Evolutionary conservation across 2,888 invertebrate species (phyloP).

Genomic region (Diarsia dahlii): DNA sequence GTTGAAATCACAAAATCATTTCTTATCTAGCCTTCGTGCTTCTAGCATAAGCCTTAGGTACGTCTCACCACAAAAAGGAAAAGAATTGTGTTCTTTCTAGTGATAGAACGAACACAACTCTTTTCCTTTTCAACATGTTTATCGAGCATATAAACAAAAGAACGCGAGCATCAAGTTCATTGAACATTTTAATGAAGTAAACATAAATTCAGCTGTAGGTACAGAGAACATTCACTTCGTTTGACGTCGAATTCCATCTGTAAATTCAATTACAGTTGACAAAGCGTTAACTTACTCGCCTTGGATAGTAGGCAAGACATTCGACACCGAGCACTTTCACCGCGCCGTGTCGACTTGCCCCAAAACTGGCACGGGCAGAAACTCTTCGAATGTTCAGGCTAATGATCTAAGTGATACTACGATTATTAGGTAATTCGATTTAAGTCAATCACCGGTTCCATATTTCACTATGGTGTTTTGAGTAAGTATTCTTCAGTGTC

Average conservation of each 20-base stretch:
- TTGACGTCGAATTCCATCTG: conserved; percentile 67
- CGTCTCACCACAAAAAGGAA: not conserved
- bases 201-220: conserved; percentile 47
- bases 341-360: conserved; percentile 54
- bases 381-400: conserved; percentile 45
- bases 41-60: not conserved
- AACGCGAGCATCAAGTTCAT: conserved; percentile 33
- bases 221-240: conserved; percentile 57
- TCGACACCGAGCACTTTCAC: conserved; percentile 83
- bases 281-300: conserved; percentile 77
- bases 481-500: not conserved
- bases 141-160: conserved; percentile 16
- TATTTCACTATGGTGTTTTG: conserved; percentile 1
- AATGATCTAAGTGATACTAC: conserved; percentile 23
- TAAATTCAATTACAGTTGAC: conserved; percentile 80
- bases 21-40: not conserved
- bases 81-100: not conserved
- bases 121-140: not conserved
- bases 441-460: conserved; percentile 12
- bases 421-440: conserved; percentile 31
- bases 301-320: conserved; percentile 73
- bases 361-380: conserved; percentile 38
- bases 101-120: conserved; percentile 14
- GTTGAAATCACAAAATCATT: not conserved
- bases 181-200: conserved; percentile 54